Conservation (phyloP, 2,888 invertebrate genomes). For the Ennomos fuscantarius region DNA sequence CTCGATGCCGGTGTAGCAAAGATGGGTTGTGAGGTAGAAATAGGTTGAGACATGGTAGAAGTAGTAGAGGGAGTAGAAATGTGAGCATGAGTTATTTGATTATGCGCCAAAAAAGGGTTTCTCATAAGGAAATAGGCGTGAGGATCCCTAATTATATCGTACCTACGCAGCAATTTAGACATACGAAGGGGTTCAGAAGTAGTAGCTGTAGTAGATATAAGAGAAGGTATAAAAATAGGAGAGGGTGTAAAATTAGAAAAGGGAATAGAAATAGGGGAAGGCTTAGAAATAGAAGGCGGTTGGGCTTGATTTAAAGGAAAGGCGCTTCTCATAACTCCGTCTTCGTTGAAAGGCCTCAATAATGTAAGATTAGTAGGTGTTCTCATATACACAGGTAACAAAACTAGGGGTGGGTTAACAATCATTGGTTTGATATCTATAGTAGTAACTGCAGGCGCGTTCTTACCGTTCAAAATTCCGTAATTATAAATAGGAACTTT, state of each 20-base stretch:
- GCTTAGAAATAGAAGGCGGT: no score
- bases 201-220: no score
- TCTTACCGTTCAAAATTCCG: slow-evolving; percentile 52
- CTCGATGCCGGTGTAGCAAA: slow-evolving; percentile 5
- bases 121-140: slow-evolving; percentile 31
- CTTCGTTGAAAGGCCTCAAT: slow-evolving; percentile 41
- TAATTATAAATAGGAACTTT: slow-evolving; percentile 54
- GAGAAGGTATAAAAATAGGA: no score
- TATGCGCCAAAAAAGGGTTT: slow-evolving; percentile 40
- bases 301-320: slow-evolving; percentile 28
- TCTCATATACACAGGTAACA: slow-evolving; percentile 65
- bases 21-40: slow-evolving; percentile 7
- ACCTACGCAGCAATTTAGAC: no score
- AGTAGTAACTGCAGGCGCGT: slow-evolving; percentile 55
- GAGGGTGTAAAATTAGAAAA: no score
- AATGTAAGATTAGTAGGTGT: slow-evolving; percentile 35
- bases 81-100: slow-evolving; percentile 31
- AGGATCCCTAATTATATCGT: no score
- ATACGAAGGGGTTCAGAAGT: no score
- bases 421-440: slow-evolving; percentile 55
- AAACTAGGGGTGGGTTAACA: slow-evolving; percentile 47
- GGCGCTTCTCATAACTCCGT: slow-evolving; percentile 43
- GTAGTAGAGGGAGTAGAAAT: slow-evolving; percentile 2
- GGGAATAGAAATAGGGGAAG: no score
- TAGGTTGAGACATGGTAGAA: slow-evolving; percentile 8